phyloP scores from a whole-genome alignment of 2,113 vertebrate genomes.

The Equus quagga region DNA sequence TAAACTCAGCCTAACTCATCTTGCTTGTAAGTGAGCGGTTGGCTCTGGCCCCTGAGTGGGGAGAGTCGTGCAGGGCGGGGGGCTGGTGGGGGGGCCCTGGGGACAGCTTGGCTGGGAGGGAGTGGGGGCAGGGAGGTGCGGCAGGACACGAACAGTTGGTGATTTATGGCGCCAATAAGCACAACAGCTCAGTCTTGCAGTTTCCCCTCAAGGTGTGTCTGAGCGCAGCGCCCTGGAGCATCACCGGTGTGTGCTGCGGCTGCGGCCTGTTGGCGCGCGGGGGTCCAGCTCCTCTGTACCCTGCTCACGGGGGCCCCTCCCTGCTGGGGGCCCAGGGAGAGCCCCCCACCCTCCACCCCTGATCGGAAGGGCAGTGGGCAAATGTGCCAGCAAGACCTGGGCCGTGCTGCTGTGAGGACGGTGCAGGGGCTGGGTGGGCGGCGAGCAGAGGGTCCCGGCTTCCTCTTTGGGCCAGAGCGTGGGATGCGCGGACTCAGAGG shows the following conservation, averaged over 20 bases:
- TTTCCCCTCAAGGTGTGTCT: constrained; percentile 85
- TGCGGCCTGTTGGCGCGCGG: not conserved
- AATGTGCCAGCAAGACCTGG: not conserved
- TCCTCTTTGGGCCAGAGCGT: not conserved
- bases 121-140: constrained; percentile 71
- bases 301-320: not conserved
- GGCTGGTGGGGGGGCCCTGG: not conserved
- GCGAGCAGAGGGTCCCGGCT: not conserved
- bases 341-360: too few relatives aligned
- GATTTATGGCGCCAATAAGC: constrained; percentile 89
- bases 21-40: constrained; percentile 55
- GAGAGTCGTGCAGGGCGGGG: not conserved
- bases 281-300: not conserved
- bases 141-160: constrained; percentile 82
- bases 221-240: constrained; percentile 61
- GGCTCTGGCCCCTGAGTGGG: constrained; percentile 7
- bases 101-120: constrained; percentile 56
- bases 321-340: not conserved
- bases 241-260: constrained; percentile 54
- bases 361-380: not conserved
- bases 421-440: too few relatives aligned
- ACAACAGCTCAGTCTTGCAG: constrained; percentile 83
- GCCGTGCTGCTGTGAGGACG: not conserved
- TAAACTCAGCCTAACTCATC: not conserved
- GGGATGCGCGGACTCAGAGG: not conserved